Conservation (phyloP, 2,888 invertebrate species). For the Antitype chi region DNA sequence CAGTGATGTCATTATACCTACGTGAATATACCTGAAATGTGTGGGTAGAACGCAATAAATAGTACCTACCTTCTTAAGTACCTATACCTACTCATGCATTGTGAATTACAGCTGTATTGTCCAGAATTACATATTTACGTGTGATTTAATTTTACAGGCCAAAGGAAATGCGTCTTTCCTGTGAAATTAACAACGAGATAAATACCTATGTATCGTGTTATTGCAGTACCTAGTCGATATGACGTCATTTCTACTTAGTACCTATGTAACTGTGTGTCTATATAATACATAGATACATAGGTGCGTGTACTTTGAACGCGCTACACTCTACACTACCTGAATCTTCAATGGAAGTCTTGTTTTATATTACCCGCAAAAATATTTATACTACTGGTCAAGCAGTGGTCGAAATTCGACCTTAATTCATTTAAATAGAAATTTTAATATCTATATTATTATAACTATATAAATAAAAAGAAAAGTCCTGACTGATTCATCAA, state of each 20-base stretch:
- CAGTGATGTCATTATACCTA: conserved; percentile 20
- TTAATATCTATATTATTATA: too few relatives aligned
- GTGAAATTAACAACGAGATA: conserved; percentile 10
- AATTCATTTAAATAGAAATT: too few relatives aligned
- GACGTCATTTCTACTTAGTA: neutral
- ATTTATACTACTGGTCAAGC: too few relatives aligned
- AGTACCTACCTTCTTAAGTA: neutral
- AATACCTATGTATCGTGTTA: neutral
- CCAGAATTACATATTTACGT: neutral
- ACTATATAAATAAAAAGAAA: too few relatives aligned
- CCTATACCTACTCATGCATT: neutral
- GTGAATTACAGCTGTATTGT: conserved; percentile 4
- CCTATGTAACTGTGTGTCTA: neutral
- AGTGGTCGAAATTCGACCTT: too few relatives aligned
- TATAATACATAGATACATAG: neutral
- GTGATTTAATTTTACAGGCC: conserved; percentile 18
- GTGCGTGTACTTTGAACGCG: too few relatives aligned
- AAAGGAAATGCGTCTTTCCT: conserved; percentile 25
- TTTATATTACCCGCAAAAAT: too few relatives aligned
- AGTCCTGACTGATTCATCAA: too few relatives aligned
- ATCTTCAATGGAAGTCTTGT: too few relatives aligned
- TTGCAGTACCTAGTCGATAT: neutral
- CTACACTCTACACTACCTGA: too few relatives aligned
- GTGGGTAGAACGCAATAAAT: neutral
- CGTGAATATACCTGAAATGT: neutral